These are phyloP conservation scores for Microplitis manilae DNA, from an alignment of 2,888 invertebrate species.

Conservation along the genomic window DNA sequence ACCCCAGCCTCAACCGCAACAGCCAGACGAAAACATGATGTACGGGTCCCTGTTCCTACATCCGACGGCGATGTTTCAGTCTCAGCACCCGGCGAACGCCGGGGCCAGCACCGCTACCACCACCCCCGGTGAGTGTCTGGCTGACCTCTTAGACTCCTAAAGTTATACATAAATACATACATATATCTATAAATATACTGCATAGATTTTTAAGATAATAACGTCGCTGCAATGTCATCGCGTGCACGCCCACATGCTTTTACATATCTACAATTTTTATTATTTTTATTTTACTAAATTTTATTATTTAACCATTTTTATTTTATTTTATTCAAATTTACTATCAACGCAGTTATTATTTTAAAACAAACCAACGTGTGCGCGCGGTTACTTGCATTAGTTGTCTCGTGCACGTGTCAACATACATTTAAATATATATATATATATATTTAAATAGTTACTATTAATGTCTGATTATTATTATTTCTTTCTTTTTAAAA, in stretches of 20 bases:
- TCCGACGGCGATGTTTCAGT: conserved; percentile 75
- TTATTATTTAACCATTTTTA: background rate
- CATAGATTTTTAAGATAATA: too few species aligned
- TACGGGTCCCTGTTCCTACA: conserved; percentile 71
- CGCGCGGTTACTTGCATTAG: conserved; percentile 45
- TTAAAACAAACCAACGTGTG: conserved; percentile 36
- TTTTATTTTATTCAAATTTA: background rate
- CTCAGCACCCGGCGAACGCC: conserved; percentile 65
- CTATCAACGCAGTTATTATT: background rate
- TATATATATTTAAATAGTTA: conserved; percentile 44
- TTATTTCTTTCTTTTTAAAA: conserved; percentile 24
- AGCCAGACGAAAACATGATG: conserved; percentile 72
- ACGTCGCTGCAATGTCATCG: background rate
- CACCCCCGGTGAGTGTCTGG: conserved; percentile 72
- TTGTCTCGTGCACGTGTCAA: conserved; percentile 33
- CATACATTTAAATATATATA: too few species aligned
- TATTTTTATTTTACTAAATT: background rate
- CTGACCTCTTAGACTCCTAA: conserved; percentile 71
- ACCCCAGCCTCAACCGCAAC: conserved; percentile 51
- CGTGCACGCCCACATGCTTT: background rate
- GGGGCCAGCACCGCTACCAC: conserved; percentile 67
- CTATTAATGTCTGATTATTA: conserved; percentile 40
- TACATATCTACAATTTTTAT: background rate
- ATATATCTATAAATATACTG: background rate
- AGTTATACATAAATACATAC: background rate